Conservation (phyloP, 2,888 invertebrate genomes). For the Pterostichus madidus region DNA sequence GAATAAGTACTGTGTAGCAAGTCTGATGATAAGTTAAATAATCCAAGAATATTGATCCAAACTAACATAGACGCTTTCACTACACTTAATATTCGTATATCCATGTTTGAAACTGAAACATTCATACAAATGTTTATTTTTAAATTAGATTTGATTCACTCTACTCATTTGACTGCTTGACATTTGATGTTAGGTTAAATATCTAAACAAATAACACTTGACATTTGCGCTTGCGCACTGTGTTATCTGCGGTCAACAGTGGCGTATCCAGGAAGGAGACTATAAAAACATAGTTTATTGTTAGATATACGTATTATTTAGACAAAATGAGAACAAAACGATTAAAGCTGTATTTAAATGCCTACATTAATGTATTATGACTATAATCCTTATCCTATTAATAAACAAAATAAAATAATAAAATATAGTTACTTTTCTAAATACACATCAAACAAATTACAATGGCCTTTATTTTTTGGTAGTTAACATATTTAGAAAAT, state of each 20-base stretch:
- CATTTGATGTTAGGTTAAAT: slow-evolving; percentile 54
- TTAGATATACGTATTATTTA: slow-evolving; percentile 17
- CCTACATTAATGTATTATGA: too few relatives aligned
- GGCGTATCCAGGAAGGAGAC: slow-evolving; percentile 3
- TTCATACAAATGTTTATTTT: slow-evolving; percentile 32
- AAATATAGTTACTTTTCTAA: too few relatives aligned
- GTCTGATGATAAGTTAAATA: slow-evolving; percentile 72
- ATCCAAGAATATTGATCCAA: slow-evolving; percentile 71
- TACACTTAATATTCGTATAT: slow-evolving; percentile 35
- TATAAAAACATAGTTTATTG: slow-evolving; percentile 6
- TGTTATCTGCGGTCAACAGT: background rate
- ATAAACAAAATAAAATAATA: too few relatives aligned
- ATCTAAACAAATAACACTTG: slow-evolving; percentile 42
- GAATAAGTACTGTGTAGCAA: slow-evolving; percentile 72
- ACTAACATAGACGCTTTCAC: slow-evolving; percentile 22
- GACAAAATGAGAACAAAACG: background rate
- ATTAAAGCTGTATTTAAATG: slow-evolving; percentile 4
- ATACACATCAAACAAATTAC: too few relatives aligned
- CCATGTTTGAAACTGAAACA: slow-evolving; percentile 46
- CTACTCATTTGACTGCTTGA: slow-evolving; percentile 33
- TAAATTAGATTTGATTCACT: slow-evolving; percentile 37
- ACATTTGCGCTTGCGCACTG: slow-evolving; percentile 14
- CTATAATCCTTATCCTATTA: too few relatives aligned
- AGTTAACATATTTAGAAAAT: too few relatives aligned
- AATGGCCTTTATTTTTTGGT: too few relatives aligned